phyloP scores from a whole-genome alignment of 2,888 invertebrate genomes.

The Urechis unicinctus region DNA sequence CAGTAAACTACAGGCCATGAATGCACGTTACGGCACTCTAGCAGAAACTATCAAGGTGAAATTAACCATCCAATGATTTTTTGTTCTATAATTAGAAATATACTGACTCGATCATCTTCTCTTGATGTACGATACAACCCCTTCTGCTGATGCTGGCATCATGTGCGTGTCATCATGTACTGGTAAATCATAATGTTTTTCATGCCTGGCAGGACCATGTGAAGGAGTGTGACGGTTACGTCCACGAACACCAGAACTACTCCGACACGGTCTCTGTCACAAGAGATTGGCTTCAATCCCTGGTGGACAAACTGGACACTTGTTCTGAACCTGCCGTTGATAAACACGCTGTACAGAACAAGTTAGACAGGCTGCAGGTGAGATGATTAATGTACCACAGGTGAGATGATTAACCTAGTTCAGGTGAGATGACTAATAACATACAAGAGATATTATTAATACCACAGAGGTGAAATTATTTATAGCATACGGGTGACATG shows the following conservation, averaged over 20 bases:
- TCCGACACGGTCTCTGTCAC: constrained; percentile 61
- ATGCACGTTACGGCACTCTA: constrained; percentile 79
- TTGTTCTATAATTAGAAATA: neutral
- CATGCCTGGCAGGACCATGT: constrained; percentile 28
- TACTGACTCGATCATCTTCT: too few species aligned
- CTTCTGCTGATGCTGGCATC: too few species aligned
- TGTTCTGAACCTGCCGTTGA: constrained; percentile 73
- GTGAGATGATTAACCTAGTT: too few species aligned
- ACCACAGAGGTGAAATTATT: too few species aligned
- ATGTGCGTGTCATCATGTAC: too few species aligned
- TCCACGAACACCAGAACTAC: constrained; percentile 39
- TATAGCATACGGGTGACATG: too few species aligned
- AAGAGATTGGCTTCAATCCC: constrained; percentile 75
- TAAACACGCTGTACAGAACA: constrained; percentile 59
- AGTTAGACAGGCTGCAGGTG: constrained; percentile 49
- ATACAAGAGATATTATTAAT: too few species aligned
- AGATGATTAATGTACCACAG: too few species aligned
- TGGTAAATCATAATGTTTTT: too few species aligned
- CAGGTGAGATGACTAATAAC: too few species aligned
- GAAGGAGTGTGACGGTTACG: constrained; percentile 31
- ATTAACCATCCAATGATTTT: neutral
- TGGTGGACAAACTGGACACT: constrained; percentile 72
- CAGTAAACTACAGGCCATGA: too few species aligned
- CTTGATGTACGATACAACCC: too few species aligned
- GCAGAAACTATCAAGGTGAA: constrained; percentile 70